A percentile compares a stretch with the other conserved stretches of the same genome.
phyloP scores from a whole-genome alignment of 2,888 invertebrate species.

The Tetanocera ferruginea region DNA sequence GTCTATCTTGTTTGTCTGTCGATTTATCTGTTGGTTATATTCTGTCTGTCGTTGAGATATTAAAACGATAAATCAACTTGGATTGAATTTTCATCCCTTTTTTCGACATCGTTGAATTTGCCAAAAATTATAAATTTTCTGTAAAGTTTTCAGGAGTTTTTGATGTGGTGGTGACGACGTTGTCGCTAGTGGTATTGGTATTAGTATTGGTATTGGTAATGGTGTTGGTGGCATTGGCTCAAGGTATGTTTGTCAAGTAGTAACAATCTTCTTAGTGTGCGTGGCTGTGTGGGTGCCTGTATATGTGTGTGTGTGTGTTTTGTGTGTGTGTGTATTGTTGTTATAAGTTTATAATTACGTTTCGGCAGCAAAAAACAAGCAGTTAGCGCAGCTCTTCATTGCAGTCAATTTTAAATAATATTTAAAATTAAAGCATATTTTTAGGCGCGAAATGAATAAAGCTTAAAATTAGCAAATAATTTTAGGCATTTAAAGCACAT shows the following conservation, averaged over 20 bases:
- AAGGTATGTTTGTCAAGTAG: background rate
- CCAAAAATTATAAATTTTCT: slow-evolving; percentile 48
- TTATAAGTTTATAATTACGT: slow-evolving; percentile 7
- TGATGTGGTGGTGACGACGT: slow-evolving; percentile 9
- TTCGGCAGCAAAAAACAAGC: background rate
- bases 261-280: background rate
- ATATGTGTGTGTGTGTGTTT: slow-evolving; percentile 7
- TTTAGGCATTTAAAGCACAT: too few species aligned
- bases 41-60: slow-evolving; percentile 51
- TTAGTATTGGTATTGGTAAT: slow-evolving; percentile 8
- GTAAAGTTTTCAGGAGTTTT: slow-evolving; percentile 35
- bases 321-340: background rate
- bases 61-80: slow-evolving; percentile 64
- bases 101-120: slow-evolving; percentile 42
- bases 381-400: too few species aligned
- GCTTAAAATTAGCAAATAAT: too few species aligned
- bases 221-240: slow-evolving; percentile 1
- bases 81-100: slow-evolving; percentile 58
- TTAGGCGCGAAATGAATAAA: too few species aligned
- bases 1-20: slow-evolving; percentile 26
- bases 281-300: background rate
- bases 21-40: background rate
- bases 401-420: too few species aligned
- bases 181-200: background rate
- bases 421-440: too few species aligned